Evolutionary conservation across 2,797 vertebrate species (phyloP).

Genomic region (Pantherophis vulpinus): DNA sequence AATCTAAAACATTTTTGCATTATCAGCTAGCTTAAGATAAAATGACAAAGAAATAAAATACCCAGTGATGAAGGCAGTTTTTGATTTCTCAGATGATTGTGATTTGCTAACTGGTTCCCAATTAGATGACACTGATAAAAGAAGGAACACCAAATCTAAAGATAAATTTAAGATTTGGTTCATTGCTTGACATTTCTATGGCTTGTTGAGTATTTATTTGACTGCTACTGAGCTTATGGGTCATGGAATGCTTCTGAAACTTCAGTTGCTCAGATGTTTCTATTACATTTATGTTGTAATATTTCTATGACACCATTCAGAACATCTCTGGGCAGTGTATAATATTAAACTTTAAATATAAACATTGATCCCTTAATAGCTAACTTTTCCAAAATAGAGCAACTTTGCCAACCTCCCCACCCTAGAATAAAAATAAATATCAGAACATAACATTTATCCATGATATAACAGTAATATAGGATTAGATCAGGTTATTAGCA

Average conservation of each 20-base stretch:
- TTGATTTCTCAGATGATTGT: slow-evolving; percentile 1
- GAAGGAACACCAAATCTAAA: neutral
- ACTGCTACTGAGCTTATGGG: neutral
- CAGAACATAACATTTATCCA: neutral
- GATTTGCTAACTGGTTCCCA: neutral
- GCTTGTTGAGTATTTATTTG: neutral
- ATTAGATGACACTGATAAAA: neutral
- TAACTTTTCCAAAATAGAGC: neutral
- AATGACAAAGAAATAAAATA: neutral
- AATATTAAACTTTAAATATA: neutral
- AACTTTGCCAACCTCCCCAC: neutral
- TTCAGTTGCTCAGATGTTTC: neutral
- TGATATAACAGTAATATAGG: neutral
- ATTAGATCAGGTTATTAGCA: neutral
- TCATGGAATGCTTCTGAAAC: neutral
- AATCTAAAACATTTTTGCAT: neutral
- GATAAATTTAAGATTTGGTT: neutral
- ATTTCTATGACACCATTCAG: neutral
- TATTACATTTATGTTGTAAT: neutral
- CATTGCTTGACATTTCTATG: neutral
- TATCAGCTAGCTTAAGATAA: neutral
- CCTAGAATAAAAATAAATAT: neutral
- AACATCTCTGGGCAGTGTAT: neutral
- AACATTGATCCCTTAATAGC: neutral
- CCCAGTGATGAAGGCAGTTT: neutral